Conservation (phyloP, 2,888 invertebrate genomes). For the Papilio elwesi region DNA sequence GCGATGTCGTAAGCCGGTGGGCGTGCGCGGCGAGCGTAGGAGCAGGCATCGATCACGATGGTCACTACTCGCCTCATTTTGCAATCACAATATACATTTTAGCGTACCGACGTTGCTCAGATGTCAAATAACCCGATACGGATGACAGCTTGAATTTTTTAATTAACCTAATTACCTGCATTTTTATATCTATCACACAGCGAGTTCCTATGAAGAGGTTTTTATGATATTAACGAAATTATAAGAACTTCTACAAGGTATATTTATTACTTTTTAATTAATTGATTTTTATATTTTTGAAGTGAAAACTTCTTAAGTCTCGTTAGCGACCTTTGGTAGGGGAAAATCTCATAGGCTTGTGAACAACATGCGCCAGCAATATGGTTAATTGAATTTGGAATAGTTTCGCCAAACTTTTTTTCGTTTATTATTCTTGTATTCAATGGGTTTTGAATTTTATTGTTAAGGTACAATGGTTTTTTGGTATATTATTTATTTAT, state of each 20-base stretch:
- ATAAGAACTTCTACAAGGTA: not conserved
- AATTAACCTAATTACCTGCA: slow-evolving; percentile 30
- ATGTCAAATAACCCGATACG: slow-evolving; percentile 40
- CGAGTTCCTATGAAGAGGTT: not conserved
- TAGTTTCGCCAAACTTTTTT: too few relatives aligned
- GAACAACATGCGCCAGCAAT: too few relatives aligned
- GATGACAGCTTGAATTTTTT: slow-evolving; percentile 41
- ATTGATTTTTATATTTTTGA: too few relatives aligned
- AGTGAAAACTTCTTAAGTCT: too few relatives aligned
- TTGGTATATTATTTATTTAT: too few relatives aligned
- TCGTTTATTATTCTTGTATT: too few relatives aligned
- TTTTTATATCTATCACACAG: slow-evolving; percentile 1
- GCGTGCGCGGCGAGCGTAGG: slow-evolving; percentile 73
- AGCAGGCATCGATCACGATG: slow-evolving; percentile 69
- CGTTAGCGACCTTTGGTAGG: too few relatives aligned
- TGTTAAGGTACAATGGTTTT: too few relatives aligned
- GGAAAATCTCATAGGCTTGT: too few relatives aligned
- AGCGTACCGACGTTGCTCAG: slow-evolving; percentile 61
- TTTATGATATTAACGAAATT: not conserved
- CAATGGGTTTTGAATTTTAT: too few relatives aligned
- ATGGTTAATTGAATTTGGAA: too few relatives aligned
- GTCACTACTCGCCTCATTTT: slow-evolving; percentile 60
- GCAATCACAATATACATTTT: slow-evolving; percentile 60
- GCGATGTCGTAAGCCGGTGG: slow-evolving; percentile 74
- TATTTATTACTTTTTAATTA: not conserved